phyloP scores from a whole-genome alignment of 2,888 invertebrate genomes.

The Acrobasis suavella region DNA sequence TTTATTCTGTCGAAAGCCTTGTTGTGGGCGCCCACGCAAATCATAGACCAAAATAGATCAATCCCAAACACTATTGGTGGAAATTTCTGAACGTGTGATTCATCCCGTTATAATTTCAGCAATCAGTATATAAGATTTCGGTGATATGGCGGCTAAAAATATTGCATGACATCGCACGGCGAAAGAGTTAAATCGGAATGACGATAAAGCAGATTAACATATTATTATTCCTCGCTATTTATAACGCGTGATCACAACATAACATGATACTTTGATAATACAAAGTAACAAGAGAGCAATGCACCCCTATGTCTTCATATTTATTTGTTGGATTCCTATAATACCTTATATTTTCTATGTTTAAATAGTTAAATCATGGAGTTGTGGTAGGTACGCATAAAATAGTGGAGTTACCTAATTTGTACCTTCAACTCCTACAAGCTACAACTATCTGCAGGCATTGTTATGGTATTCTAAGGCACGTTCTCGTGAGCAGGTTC shows the following conservation, averaged over 20 bases:
- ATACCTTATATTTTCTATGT: too few species aligned
- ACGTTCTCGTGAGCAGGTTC: too few species aligned
- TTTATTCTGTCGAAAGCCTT: conserved; percentile 70
- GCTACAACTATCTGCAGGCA: too few species aligned
- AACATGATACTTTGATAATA: neutral
- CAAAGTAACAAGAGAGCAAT: too few species aligned
- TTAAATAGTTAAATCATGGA: too few species aligned
- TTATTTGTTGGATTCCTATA: too few species aligned
- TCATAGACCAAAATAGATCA: conserved; percentile 58
- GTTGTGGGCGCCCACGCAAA: conserved; percentile 71
- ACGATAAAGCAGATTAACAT: conserved; percentile 21
- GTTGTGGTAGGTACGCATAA: too few species aligned
- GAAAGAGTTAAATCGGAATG: conserved; percentile 37
- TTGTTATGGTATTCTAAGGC: too few species aligned
- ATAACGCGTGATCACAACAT: neutral
- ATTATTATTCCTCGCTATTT: neutral
- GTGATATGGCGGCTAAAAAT: conserved; percentile 51
- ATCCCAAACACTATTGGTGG: conserved; percentile 55
- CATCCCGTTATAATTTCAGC: conserved; percentile 62
- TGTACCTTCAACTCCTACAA: too few species aligned
- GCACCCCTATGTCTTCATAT: too few species aligned
- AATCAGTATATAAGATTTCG: conserved; percentile 63
- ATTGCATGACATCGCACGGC: conserved; percentile 45
- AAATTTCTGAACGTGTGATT: conserved; percentile 51
- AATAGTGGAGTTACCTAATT: too few species aligned